Conservation (phyloP, 2,888 invertebrate genomes). For the Aporophyla nigra region DNA sequence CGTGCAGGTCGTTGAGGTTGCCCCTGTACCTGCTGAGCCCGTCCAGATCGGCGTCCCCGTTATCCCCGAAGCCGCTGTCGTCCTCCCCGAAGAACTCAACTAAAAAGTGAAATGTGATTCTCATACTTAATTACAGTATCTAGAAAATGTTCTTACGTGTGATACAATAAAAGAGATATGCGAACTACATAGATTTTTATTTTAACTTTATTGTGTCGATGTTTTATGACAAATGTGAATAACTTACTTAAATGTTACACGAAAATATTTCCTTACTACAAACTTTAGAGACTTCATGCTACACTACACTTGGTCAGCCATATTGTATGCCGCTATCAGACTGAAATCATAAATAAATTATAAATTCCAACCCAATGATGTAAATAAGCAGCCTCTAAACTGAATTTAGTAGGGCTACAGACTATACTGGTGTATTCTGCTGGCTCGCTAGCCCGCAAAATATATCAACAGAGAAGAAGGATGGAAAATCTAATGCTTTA, state of each 20-base stretch:
- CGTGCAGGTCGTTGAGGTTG: constrained; percentile 31
- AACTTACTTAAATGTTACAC: not conserved
- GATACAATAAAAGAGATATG: constrained; percentile 43
- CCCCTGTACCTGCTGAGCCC: constrained; percentile 61
- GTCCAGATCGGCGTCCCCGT: constrained; percentile 57
- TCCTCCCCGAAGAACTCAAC: constrained; percentile 67
- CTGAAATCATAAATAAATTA: no score
- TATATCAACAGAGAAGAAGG: not conserved
- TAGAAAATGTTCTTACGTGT: constrained; percentile 35
- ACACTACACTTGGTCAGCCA: not conserved
- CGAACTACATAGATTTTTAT: constrained; percentile 5
- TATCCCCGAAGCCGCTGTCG: constrained; percentile 67
- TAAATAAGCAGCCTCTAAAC: not conserved
- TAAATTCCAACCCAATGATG: no score
- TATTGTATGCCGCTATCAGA: not conserved
- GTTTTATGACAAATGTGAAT: not conserved
- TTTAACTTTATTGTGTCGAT: not conserved
- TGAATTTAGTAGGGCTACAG: not conserved
- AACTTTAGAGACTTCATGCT: not conserved
- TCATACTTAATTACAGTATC: constrained; percentile 19
- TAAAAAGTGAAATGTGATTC: constrained; percentile 14
- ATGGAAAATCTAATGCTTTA: no score
- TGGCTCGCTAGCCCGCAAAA: no score
- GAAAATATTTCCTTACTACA: not conserved
- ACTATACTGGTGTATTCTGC: not conserved